Percentiles rank a stretch among this genome's conserved stretches.
phyloP scores from a whole-genome alignment of 2,888 invertebrate species.

The Drosophila mulleri region DNA sequence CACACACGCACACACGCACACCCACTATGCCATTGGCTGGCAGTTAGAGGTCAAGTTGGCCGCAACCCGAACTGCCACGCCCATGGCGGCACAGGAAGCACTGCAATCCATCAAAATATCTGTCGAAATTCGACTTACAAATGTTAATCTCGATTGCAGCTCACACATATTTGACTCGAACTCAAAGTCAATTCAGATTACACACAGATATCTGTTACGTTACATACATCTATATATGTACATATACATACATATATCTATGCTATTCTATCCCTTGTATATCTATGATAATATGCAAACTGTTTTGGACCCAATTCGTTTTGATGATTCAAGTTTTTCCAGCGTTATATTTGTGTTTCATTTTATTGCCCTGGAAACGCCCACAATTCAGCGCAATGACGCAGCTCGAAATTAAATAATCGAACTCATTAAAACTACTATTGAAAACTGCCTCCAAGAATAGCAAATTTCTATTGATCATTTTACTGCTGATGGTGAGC shows the following conservation, averaged over 20 bases:
- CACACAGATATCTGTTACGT: neutral
- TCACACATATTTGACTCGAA: neutral
- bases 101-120: conserved; percentile 14
- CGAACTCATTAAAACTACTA: conserved; percentile 3
- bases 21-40: conserved; percentile 41
- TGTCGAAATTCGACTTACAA: conserved; percentile 3
- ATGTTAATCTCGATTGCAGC: neutral
- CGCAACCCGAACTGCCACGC: conserved; percentile 10
- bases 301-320: no score
- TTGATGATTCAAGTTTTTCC: neutral
- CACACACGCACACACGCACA: neutral
- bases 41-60: conserved; percentile 50
- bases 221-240: no score
- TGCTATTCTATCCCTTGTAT: no score
- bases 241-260: no score
- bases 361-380: neutral
- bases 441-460: neutral
- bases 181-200: neutral
- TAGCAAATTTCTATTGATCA: conserved; percentile 1
- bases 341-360: neutral
- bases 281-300: no score
- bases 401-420: conserved; percentile 2
- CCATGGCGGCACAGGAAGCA: conserved; percentile 24
- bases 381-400: neutral
- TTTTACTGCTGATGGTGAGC: conserved; percentile 4